phyloP scores from a whole-genome alignment of 2,113 vertebrate genomes.

The Shinisaurus crocodilurus region DNA sequence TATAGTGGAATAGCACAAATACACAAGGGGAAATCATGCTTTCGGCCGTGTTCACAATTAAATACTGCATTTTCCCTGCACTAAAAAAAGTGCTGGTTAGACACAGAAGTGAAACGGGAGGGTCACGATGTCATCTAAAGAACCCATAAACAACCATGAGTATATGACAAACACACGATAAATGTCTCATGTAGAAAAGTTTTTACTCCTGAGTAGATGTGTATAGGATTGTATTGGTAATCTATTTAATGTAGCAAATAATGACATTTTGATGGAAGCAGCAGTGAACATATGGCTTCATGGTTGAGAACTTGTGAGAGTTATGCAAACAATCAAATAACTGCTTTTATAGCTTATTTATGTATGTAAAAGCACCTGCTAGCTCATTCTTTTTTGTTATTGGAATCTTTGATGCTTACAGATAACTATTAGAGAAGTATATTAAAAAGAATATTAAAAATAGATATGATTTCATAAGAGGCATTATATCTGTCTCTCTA shows the following conservation, averaged over 20 bases:
- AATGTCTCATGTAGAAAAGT: too few species aligned
- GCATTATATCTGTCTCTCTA: not conserved
- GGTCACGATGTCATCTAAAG: too few species aligned
- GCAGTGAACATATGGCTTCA: not conserved
- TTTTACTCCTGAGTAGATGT: too few species aligned
- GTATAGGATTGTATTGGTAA: not conserved
- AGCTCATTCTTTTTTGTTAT: not conserved
- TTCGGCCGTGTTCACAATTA: too few species aligned
- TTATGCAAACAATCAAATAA: not conserved
- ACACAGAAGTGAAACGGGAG: too few species aligned
- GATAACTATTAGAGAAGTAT: not conserved
- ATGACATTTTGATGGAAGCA: not conserved
- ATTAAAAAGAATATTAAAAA: not conserved
- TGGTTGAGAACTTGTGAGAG: not conserved
- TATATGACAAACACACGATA: too few species aligned
- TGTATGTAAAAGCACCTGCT: not conserved
- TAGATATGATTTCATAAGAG: not conserved
- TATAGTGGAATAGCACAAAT: too few species aligned
- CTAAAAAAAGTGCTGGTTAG: too few species aligned
- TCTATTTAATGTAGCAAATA: not conserved
- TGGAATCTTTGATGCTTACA: not conserved
- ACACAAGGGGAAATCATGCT: too few species aligned
- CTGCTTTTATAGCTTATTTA: not conserved
- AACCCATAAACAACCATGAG: too few species aligned
- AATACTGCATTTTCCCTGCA: too few species aligned